Conservation (phyloP, 2,797 vertebrate genomes). For the Tolypeutes matacus region DNA sequence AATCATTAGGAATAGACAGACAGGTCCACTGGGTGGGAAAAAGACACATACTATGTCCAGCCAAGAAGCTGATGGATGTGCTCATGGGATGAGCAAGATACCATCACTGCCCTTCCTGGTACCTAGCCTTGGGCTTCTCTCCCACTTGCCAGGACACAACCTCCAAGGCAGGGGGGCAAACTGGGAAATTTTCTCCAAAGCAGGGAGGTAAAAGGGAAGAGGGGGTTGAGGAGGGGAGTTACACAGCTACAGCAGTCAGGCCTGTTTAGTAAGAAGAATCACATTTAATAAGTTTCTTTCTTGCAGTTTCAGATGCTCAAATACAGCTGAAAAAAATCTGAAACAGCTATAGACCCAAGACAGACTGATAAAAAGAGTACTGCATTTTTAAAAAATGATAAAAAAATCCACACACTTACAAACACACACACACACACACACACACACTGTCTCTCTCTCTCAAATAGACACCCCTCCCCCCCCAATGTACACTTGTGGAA, state of each 20-base stretch:
- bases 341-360: conserved; percentile 90
- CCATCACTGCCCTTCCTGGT: conserved; percentile 18
- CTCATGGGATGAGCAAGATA: conserved; percentile 37
- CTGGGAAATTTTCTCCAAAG: conserved; percentile 14
- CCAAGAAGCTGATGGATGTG: background rate
- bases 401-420: conserved; percentile 84
- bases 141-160: conserved; percentile 24
- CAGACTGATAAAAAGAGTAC: conserved; percentile 91
- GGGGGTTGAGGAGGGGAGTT: conserved; percentile 64
- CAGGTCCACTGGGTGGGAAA: conserved; percentile 61
- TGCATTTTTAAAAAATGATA: conserved; percentile 90
- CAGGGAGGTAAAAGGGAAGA: background rate
- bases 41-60: background rate
- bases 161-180: conserved; percentile 4
- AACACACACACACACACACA: conserved; percentile 47
- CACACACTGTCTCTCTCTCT: conserved; percentile 54
- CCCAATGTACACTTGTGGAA: conserved; percentile 90
- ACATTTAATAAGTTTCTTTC: conserved; percentile 91
- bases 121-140: background rate
- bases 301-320: conserved; percentile 90
- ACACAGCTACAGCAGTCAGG: conserved; percentile 89
- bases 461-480: conserved; percentile 80
- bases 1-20: conserved; percentile 75
- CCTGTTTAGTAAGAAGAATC: conserved; percentile 90
- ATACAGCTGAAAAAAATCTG: conserved; percentile 91